Evolutionary conservation across 1,140 invertebrate genomes (phyloP).

Genomic region (Ericerus pela): DNA sequence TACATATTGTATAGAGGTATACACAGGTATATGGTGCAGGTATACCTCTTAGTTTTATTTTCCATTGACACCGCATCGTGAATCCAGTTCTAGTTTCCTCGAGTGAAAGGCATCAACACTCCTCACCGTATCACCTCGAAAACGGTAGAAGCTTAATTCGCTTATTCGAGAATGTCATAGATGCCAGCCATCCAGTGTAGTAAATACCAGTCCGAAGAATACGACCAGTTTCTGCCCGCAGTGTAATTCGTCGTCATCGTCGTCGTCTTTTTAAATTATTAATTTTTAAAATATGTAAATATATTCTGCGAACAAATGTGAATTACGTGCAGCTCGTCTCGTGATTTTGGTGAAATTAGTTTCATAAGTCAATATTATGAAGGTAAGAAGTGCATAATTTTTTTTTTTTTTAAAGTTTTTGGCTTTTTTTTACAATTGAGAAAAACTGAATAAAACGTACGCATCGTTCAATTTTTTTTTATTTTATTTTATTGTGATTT

Average conservation of each 20-base stretch:
- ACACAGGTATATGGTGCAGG: too few species aligned
- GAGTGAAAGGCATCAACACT: constrained; percentile 9
- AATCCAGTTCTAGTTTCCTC: constrained; percentile 6
- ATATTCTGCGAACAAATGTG: neutral
- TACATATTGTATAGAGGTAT: neutral
- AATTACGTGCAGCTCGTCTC: neutral
- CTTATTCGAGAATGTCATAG: neutral
- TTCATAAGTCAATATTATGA: neutral
- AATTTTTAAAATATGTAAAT: neutral
- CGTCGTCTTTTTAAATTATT: neutral
- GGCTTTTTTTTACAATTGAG: too few species aligned
- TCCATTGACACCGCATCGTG: neutral
- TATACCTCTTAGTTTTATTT: neutral
- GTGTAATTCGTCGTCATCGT: neutral
- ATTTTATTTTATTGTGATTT: too few species aligned
- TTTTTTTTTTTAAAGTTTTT: too few species aligned
- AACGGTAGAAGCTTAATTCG: neutral
- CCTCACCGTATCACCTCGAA: constrained; percentile 3
- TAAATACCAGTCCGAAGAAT: neutral
- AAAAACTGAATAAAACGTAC: too few species aligned
- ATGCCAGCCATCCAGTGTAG: neutral
- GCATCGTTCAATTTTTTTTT: too few species aligned
- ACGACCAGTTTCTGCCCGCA: neutral
- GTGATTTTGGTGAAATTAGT: neutral
- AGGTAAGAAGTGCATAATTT: constrained; percentile 1